Conservation (phyloP, 2,113 vertebrate genomes). For the Chunga burmeisteri region DNA sequence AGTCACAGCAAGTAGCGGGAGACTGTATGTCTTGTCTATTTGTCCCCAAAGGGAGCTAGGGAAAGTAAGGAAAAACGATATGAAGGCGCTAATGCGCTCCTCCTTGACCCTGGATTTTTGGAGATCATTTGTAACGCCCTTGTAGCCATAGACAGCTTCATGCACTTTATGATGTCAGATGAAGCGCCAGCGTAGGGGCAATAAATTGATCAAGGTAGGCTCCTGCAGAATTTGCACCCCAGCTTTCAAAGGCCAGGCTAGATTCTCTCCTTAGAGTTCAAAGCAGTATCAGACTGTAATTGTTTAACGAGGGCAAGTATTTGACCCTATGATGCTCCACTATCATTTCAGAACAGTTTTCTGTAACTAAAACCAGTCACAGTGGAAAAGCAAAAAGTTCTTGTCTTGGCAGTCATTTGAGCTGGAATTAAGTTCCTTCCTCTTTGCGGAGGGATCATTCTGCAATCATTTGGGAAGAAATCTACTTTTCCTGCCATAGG, state of each 20-base stretch:
- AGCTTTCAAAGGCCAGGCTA: background rate
- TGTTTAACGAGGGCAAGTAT: background rate
- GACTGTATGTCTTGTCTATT: background rate
- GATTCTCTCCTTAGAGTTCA: background rate
- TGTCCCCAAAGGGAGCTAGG: background rate
- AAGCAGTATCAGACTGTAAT: background rate
- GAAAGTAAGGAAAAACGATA: background rate
- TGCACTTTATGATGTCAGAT: background rate
- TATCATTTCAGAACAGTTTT: background rate
- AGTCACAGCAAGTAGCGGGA: rapidly evolving
- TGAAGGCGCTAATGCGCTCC: background rate
- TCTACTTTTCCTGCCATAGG: background rate
- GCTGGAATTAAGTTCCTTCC: background rate
- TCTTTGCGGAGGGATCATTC: background rate
- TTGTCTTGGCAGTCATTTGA: background rate
- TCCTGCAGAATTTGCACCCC: background rate
- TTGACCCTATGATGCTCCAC: background rate
- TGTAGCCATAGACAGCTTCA: background rate
- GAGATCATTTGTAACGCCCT: rapidly evolving
- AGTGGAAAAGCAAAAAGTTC: background rate
- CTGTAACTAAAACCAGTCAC: background rate
- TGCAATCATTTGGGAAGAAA: background rate
- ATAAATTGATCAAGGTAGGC: background rate
- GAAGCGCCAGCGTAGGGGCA: background rate
- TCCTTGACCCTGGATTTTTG: background rate